Percentiles rank a stretch among this genome's conserved stretches.
phyloP scores from a whole-genome alignment of 2,888 invertebrate genomes.

The Apamea sordens region DNA sequence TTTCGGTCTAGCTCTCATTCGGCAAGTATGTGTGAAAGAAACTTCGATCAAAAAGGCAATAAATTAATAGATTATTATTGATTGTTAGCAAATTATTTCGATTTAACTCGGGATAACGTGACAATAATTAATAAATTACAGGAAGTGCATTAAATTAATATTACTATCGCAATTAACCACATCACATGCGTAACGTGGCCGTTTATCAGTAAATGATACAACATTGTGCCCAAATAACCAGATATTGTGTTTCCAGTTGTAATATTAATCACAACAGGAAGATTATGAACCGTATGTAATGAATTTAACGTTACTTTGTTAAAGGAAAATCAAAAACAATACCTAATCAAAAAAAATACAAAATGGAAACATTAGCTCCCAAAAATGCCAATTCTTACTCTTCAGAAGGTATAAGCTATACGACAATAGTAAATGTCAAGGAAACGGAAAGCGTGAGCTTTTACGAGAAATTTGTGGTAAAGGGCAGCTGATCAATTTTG shows the following conservation, averaged over 20 bases:
- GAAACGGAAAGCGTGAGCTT: no score
- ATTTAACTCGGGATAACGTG: not conserved
- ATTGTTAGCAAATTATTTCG: not conserved
- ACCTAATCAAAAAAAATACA: not conserved
- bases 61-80: not conserved
- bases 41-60: no score
- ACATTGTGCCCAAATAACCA: constrained; percentile 14
- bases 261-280: not conserved
- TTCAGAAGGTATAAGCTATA: no score
- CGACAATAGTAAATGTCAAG: no score
- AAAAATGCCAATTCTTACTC: not conserved
- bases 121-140: not conserved
- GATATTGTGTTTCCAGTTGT: constrained; percentile 2
- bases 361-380: not conserved
- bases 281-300: not conserved
- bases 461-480: no score
- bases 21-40: not conserved
- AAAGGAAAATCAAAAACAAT: not conserved
- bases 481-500: not conserved
- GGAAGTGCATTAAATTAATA: not conserved
- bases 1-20: not conserved
- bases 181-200: not conserved
- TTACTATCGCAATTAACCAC: not conserved
- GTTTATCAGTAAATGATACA: constrained; percentile 14
- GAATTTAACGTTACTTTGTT: not conserved